These are phyloP conservation scores for Melanocharis versteri DNA, from an alignment of 2,113 vertebrate species.

Conservation along the genomic window DNA sequence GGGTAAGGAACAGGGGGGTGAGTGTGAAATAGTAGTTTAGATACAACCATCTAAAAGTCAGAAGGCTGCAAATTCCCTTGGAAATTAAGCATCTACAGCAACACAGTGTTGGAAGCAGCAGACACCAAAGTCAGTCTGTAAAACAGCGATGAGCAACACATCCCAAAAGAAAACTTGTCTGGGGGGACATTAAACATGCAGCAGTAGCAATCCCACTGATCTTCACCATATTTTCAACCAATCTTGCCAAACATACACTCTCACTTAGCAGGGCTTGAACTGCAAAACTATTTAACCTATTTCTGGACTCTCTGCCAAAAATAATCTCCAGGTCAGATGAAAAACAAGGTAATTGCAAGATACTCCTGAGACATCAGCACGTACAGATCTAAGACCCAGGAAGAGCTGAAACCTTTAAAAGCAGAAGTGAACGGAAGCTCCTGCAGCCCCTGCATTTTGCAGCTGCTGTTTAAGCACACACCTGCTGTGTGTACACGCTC, in stretches of 20 bases:
- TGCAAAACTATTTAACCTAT: background rate
- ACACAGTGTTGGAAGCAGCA: background rate
- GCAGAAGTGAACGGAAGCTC: background rate
- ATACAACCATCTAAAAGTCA: background rate
- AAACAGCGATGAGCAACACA: background rate
- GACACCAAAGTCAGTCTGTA: background rate
- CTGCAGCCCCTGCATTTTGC: background rate
- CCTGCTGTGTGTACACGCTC: rapidly evolving
- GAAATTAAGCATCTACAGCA: background rate
- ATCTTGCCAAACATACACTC: background rate
- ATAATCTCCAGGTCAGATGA: background rate
- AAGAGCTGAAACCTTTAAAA: background rate
- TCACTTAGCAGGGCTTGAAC: background rate
- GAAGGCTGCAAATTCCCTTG: background rate
- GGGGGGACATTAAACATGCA: background rate
- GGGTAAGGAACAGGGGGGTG: background rate
- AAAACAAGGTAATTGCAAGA: background rate
- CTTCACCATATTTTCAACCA: background rate
- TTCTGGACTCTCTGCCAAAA: background rate
- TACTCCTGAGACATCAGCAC: background rate
- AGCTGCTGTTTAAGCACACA: background rate
- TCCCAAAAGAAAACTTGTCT: background rate
- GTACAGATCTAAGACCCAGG: background rate
- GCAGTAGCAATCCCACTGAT: background rate
- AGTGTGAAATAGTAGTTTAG: background rate